Evolutionary conservation across 2,888 invertebrate species (phyloP).

Genomic region (Lycophotia porphyrea): DNA sequence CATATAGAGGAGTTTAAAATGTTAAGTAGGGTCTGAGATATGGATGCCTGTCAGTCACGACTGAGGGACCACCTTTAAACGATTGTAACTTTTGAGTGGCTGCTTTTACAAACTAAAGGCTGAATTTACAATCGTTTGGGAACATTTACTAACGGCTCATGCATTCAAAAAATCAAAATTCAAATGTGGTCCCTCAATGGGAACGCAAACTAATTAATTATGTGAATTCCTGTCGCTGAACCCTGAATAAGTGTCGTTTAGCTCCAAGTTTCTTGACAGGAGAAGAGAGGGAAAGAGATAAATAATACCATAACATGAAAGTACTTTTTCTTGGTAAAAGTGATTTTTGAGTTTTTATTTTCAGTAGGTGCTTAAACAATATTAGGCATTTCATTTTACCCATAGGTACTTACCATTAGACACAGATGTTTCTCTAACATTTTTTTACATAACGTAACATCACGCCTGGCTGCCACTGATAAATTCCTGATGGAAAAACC

Average conservation of each 20-base stretch:
- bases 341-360: background rate
- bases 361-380: background rate
- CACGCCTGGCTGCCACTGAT: background rate
- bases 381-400: background rate
- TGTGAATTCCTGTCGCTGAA: conserved; percentile 81
- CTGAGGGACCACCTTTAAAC: no score
- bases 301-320: background rate
- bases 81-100: no score
- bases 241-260: conserved; percentile 63
- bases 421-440: background rate
- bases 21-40: no score
- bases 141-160: no score
- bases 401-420: background rate
- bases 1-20: no score
- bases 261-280: conserved; percentile 35
- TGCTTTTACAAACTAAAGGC: no score
- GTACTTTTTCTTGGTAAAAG: background rate
- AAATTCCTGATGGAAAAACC: background rate
- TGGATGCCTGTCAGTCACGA: no score
- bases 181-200: no score
- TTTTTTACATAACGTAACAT: background rate
- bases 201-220: no score
- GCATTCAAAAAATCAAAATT: no score
- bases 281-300: conserved; percentile 3
- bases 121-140: no score